Percentiles rank a stretch among this genome's conserved stretches.
These are phyloP conservation scores for Zaprionus kolodkinae DNA, from an alignment of 1,140 invertebrate genomes.

Conservation along the genomic window DNA sequence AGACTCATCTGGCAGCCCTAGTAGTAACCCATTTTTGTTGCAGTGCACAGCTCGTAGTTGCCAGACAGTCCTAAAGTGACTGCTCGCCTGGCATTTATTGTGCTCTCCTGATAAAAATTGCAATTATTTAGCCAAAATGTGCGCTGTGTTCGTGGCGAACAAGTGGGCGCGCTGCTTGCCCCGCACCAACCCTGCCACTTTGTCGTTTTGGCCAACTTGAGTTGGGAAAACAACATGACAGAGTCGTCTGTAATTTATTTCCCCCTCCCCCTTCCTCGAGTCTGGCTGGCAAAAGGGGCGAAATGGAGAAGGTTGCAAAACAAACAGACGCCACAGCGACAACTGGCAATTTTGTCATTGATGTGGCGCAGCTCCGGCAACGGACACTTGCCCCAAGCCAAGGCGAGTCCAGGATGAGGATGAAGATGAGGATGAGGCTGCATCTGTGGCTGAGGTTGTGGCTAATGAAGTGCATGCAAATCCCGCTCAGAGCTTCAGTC, in stretches of 20 bases:
- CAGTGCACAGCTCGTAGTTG: slow-evolving; percentile 7
- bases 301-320: slow-evolving; percentile 10
- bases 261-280: slow-evolving; percentile 29
- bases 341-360: slow-evolving; percentile 74
- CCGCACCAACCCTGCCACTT: not conserved
- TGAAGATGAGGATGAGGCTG: not conserved
- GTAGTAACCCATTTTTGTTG: not conserved
- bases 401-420: too few species aligned
- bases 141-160: slow-evolving; percentile 21
- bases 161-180: slow-evolving; percentile 15
- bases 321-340: slow-evolving; percentile 54
- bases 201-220: slow-evolving; percentile 11
- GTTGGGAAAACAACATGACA: slow-evolving; percentile 62
- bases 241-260: slow-evolving; percentile 81
- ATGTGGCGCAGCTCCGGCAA: slow-evolving; percentile 47
- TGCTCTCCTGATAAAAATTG: slow-evolving; percentile 74
- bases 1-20: too few species aligned
- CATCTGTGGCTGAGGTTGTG: slow-evolving; percentile 31
- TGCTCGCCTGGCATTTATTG: slow-evolving; percentile 69
- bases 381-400: slow-evolving; percentile 6
- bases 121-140: slow-evolving; percentile 78
- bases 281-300: slow-evolving; percentile 13
- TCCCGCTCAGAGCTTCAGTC: slow-evolving; percentile 33
- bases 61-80: slow-evolving; percentile 35
- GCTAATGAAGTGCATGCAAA: slow-evolving; percentile 82